A percentile compares a stretch with the other conserved stretches of the same genome.
phyloP scores from a whole-genome alignment of 2,797 vertebrate genomes.

The Hypotaenidia philippensis region DNA sequence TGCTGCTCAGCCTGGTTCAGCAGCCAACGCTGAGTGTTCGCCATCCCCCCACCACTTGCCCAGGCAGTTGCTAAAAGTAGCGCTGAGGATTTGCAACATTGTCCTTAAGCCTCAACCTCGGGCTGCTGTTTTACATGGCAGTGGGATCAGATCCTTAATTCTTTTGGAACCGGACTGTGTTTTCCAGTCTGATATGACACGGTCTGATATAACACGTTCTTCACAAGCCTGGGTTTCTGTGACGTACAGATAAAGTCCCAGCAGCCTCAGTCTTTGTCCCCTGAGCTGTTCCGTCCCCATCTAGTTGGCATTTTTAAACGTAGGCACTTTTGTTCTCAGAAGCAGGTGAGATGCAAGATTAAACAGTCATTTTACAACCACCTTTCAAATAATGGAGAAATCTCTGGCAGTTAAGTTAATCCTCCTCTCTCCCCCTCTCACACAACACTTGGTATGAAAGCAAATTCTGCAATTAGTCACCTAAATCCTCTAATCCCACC shows the following conservation, averaged over 20 bases:
- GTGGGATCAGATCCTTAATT: background rate
- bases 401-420: conserved; percentile 62
- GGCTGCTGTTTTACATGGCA: background rate
- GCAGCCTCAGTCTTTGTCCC: background rate
- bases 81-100: background rate
- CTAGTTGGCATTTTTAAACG: background rate
- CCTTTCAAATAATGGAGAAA: conserved; percentile 52
- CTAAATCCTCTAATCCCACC: conserved; percentile 30
- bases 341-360: conserved; percentile 47
- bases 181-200: background rate
- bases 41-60: rapidly evolving
- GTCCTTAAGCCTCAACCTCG: background rate
- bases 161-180: background rate
- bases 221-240: background rate
- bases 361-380: conserved; percentile 11
- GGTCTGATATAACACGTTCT: background rate
- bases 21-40: background rate
- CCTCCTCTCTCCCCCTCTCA: conserved; percentile 3
- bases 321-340: conserved; percentile 1
- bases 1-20: background rate
- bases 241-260: background rate
- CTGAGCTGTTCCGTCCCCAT: background rate
- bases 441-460: conserved; percentile 9
- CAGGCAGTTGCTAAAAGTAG: background rate
- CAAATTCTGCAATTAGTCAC: conserved; percentile 57